Percentiles rank a stretch among this genome's conserved stretches.
Conservation (phyloP, 2,888 invertebrate species). For the Leptinotarsa tumamoca region DNA sequence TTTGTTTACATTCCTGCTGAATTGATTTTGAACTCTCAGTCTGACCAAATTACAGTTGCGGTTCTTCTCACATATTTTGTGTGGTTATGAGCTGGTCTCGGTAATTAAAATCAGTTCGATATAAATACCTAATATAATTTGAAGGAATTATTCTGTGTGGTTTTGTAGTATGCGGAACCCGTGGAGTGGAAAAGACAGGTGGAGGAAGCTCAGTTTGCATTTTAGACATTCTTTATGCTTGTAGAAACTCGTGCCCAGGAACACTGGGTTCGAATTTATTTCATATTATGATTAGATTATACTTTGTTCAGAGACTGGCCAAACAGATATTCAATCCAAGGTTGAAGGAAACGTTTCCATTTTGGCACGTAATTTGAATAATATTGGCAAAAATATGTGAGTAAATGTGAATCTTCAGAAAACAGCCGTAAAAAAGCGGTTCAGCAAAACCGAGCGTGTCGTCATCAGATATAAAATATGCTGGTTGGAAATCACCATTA, state of each 20-base stretch:
- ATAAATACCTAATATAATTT: not conserved
- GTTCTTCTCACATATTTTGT: not conserved
- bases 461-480: too few species aligned
- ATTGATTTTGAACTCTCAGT: not conserved
- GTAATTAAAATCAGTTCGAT: not conserved
- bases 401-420: too few species aligned
- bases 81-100: not conserved
- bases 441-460: too few species aligned
- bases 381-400: too few species aligned
- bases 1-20: not conserved
- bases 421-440: too few species aligned
- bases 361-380: too few species aligned
- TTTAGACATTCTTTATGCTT: not conserved
- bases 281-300: not conserved
- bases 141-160: not conserved
- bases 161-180: slow-evolving; percentile 1
- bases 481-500: too few species aligned
- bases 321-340: not conserved
- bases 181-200: not conserved
- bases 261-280: not conserved
- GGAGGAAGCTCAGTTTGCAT: not conserved
- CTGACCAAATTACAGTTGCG: not conserved
- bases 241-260: not conserved
- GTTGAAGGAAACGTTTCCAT: too few species aligned
- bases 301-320: not conserved